Evolutionary conservation across 2,113 vertebrate species (phyloP).

Genomic region (Nettapus auritus): DNA sequence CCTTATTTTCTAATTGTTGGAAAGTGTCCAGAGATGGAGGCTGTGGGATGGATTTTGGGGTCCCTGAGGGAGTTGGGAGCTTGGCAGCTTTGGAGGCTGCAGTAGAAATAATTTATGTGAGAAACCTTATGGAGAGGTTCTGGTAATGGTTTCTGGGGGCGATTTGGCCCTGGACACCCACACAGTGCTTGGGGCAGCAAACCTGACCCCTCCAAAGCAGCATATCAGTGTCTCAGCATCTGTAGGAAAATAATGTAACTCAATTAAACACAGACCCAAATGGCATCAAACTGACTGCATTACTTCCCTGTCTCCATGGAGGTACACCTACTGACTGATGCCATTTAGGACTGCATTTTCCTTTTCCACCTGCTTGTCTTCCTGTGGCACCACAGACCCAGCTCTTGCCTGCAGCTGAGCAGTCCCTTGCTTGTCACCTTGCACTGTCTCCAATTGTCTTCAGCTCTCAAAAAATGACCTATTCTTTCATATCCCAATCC

Average conservation of each 20-base stretch:
- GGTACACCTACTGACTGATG: accelerated
- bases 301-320: not conserved
- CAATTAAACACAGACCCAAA: not conserved
- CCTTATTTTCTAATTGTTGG: not conserved
- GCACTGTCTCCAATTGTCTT: not conserved
- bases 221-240: not conserved
- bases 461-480: not conserved
- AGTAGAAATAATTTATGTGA: not conserved
- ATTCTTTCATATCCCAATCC: not conserved
- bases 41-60: not conserved
- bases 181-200: not conserved
- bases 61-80: not conserved
- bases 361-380: not conserved
- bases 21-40: not conserved
- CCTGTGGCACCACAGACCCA: not conserved
- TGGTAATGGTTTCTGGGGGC: not conserved
- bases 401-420: not conserved
- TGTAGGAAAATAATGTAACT: not conserved
- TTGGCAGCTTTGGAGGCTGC: not conserved
- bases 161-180: not conserved
- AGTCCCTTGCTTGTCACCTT: not conserved
- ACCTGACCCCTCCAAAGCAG: not conserved
- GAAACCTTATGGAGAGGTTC: not conserved
- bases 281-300: not conserved
- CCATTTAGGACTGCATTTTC: not conserved